Evolutionary conservation across 2,888 invertebrate genomes (phyloP).

Genomic region (Branchellion lobata): DNA sequence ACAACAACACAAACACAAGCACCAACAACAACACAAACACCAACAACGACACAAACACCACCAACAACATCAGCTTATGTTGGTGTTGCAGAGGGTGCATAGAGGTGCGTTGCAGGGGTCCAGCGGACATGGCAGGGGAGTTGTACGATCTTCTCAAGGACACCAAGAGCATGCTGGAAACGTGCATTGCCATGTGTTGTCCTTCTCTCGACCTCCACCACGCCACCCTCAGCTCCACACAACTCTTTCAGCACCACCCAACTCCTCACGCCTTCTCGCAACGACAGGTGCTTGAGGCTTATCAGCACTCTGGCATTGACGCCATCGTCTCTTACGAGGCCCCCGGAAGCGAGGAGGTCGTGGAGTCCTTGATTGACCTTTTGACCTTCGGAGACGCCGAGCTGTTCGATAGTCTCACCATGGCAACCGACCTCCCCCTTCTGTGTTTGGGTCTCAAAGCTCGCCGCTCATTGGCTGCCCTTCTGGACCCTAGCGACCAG

Average conservation of each 20-base stretch:
- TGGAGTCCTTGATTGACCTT: constrained; percentile 67
- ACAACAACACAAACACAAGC: neutral
- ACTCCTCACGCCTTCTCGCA: constrained; percentile 57
- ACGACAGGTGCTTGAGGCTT: constrained; percentile 61
- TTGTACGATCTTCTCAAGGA: constrained; percentile 73
- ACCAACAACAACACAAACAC: no score
- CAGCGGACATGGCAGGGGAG: constrained; percentile 61
- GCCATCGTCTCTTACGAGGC: neutral
- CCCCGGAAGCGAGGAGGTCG: constrained; percentile 54
- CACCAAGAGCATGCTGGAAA: constrained; percentile 69
- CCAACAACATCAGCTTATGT: neutral
- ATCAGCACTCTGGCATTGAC: constrained; percentile 13
- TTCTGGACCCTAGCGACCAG: constrained; percentile 65
- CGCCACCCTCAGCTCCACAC: constrained; percentile 67
- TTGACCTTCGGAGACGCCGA: constrained; percentile 64
- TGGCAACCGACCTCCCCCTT: constrained; percentile 68
- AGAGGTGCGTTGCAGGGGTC: constrained; percentile 72
- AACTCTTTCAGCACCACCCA: constrained; percentile 48
- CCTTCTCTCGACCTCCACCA: constrained; percentile 72
- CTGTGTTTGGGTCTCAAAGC: constrained; percentile 68
- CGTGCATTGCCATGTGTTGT: constrained; percentile 69
- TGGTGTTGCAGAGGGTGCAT: constrained; percentile 56
- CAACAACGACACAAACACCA: neutral
- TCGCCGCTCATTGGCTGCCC: constrained; percentile 64
- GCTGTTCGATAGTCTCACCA: constrained; percentile 62